Evolutionary conservation across 2,888 invertebrate species (phyloP).

Genomic region (Malacosoma neustria): DNA sequence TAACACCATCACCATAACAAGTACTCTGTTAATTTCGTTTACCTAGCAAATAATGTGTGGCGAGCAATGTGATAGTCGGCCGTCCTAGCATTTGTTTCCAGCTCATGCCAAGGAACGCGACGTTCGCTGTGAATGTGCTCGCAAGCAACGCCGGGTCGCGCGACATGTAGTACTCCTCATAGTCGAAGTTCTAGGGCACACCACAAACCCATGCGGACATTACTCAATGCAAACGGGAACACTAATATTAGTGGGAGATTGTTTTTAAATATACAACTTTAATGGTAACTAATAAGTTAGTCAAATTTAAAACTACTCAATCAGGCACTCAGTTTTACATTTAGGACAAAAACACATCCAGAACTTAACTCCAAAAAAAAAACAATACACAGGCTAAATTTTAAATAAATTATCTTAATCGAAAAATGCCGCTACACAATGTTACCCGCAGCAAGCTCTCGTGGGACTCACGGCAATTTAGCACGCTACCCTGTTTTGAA

Average conservation of each 20-base stretch:
- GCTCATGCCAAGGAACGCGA: conserved; percentile 95
- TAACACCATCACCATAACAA: not conserved
- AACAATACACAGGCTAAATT: too few relatives aligned
- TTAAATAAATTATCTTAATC: too few relatives aligned
- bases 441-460: too few relatives aligned
- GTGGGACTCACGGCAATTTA: too few relatives aligned
- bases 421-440: too few relatives aligned
- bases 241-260: not conserved
- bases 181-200: conserved; percentile 86
- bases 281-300: too few relatives aligned
- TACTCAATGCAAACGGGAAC: conserved; percentile 15
- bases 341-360: too few relatives aligned
- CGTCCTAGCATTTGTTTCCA: conserved; percentile 98
- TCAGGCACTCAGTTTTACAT: too few relatives aligned
- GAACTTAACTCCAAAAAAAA: too few relatives aligned
- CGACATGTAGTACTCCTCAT: conserved; percentile 96
- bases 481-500: too few relatives aligned
- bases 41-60: conserved; percentile 90
- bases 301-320: too few relatives aligned
- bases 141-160: conserved; percentile 96
- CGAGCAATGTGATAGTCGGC: conserved; percentile 93
- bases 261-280: too few relatives aligned
- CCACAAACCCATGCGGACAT: conserved; percentile 42
- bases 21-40: conserved; percentile 37
- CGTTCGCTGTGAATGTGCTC: conserved; percentile 94